Evolutionary conservation across 2,113 vertebrate genomes (phyloP), one percentile per base, ranked within the genome.

Genomic region (zebrafish (Danio rerio)): DNA sequence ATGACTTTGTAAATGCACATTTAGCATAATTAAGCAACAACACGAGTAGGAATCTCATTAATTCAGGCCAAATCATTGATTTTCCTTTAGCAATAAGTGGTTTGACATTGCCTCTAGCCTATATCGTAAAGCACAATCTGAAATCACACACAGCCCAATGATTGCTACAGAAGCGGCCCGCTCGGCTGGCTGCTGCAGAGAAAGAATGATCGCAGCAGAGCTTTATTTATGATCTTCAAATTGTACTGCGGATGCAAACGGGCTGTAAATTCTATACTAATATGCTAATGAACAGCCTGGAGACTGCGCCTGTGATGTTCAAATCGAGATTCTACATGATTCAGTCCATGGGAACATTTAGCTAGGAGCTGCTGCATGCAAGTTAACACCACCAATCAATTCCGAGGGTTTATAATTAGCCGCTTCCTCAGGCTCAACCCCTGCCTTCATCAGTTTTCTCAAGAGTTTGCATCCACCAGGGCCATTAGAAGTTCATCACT

Each of bases 241-340:
- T 71, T 76, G 56, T 20, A 47, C 73, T 78, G 75, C 43, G 10
- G 58, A 78, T 50, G 75, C 59, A 63, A 78, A 78, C 75, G 16
- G 13, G 47, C 75, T 52, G 47, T 63, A 65, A 65, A 78, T 40
- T 78, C 45, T 49, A 16, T 52, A 18, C 75, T 65, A 65, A 78
- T 78, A 65, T 65, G 47, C 49, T 50, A 63, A 78, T 42, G 56
- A 77, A 77, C 42, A 62, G 74, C 74, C 74, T 16, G 75, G 11
- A 65, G 59, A 65, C 59, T 5, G 12, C 16, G 20, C 20, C 45
- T 40, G 45, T 42, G 59, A 52, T 42, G 55, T 77, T 77, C 56
- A 77, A 61, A 62, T 77, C 56, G 49, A 77, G 74, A 21, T 62
- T 63, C 56, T 43, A 76, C 73, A 76, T 47, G 56, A 76, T 76